Evolutionary conservation across 2,888 invertebrate species (phyloP), one percentile per base, ranked within the genome.

Genomic region (Scotopteryx bipunctaria): DNA sequence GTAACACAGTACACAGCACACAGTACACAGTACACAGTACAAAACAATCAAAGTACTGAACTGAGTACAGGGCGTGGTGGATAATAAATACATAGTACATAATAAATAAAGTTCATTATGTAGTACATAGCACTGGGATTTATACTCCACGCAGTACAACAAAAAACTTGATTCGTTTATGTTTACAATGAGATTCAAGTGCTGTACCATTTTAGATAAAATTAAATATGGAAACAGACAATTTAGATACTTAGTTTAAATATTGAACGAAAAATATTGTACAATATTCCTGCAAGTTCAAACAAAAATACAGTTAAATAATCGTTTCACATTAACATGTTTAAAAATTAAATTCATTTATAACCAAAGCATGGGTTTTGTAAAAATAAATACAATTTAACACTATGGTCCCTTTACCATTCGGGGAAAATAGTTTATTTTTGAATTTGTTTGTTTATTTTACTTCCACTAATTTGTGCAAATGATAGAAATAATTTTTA

Each of bases 321-420:
- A 21, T 25, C 29, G 23, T 32, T 44, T 32, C 37, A 43, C 14
- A 16, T 1, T 3, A 17, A 31, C 32, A 31, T 42, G 23, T 21
- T 15, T 9, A 6, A 29, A 19, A 33, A 17, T 15, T 1, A 25
- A 33, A 13, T 6, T 9, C n/a, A n/a, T n/a, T 31, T 17, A 11
- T 27, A 14, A 27, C 17, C 43, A 19, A 42, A 48, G 16, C 16
- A 36, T 52, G 57, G 49, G 55, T 55, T 55, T 59, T 57, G 47
- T 42, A 50, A 23, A 52, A 42, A 49, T n/a, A 49, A 55, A 46
- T 38, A 44, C 17, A 23, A 19, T 21, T 29, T 38, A 46, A 43
- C 44, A 23, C 60, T 36, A 59, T 59, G 61, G 61, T 59, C 57
- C 57, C 61, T 35, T 27, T 32, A 59, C 52, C 55, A 16, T 40